Percentiles rank a stretch among this genome's conserved stretches.
These are phyloP conservation scores for Dicrostonyx torquatus DNA, from an alignment of 2,797 vertebrate genomes.

Conservation along the genomic window DNA sequence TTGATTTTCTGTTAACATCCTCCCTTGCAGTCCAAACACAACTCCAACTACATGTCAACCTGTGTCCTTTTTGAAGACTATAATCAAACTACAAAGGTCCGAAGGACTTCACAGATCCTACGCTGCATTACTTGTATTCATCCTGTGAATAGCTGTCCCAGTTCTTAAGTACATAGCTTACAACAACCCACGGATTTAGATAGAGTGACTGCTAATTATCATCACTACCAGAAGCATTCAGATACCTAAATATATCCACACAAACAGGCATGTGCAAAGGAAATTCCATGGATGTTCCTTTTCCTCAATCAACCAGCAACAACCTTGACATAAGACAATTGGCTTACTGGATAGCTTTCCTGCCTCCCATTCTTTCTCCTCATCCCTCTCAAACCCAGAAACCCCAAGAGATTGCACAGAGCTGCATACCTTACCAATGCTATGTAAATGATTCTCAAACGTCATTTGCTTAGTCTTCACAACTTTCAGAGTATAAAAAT, in stretches of 20 bases:
- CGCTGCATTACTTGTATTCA: constrained; percentile 27
- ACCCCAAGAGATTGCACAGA: neutral
- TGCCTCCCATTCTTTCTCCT: constrained; percentile 4
- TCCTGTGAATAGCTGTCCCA: constrained; percentile 16
- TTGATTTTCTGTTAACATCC: constrained; percentile 40
- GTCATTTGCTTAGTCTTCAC: constrained; percentile 24
- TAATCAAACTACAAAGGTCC: constrained; percentile 10
- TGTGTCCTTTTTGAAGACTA: constrained; percentile 7
- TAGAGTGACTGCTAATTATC: constrained; percentile 39
- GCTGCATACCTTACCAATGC: neutral
- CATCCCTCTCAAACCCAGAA: neutral
- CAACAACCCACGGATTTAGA: neutral
- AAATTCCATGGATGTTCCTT: constrained; percentile 54
- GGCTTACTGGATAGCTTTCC: constrained; percentile 47
- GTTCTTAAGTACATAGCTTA: constrained; percentile 54
- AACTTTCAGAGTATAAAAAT: neutral
- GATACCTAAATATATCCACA: neutral
- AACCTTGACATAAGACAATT: constrained; percentile 50
- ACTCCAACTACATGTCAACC: neutral
- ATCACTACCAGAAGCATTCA: constrained; percentile 45
- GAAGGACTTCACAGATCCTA: constrained; percentile 26
- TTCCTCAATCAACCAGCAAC: constrained; percentile 26
- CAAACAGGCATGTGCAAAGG: constrained; percentile 53
- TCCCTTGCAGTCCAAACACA: constrained; percentile 19
- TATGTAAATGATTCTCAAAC: neutral